Evolutionary conservation across 2,888 invertebrate genomes (phyloP), one percentile per base, ranked within the genome.

Genomic region (Hipparchia semele): DNA sequence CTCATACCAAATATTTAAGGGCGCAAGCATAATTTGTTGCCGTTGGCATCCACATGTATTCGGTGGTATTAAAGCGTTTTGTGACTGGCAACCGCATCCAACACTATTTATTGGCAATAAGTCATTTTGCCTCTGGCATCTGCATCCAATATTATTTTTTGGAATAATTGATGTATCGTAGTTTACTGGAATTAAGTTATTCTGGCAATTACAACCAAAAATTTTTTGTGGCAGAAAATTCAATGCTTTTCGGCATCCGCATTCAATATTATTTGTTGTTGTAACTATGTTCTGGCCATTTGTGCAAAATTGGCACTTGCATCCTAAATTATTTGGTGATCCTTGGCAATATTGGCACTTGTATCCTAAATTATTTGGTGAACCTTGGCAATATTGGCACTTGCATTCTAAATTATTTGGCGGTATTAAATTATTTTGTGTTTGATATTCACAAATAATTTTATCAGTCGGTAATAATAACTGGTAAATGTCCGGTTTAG

Each of bases 401-500:
- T 23, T 23, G 10, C 56, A 58, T 8, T 56, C 70, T 2, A 61
- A 56, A 59, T 68, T 62, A 62, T 59, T 46, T 46, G 46, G 6
- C 6, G 46, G 46, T 46, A 46, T 6, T 46, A 46, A 46, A 46
- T 46, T 6, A 6, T 46, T 46, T 4, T 46, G 46, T 46, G 5
- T 46, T 46, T 46, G 4, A 46, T 6, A 46, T 6, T 46, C 46
- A 46, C 46, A 46, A 46, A 46, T 6, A 46, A 46, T 46, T 46
- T 46, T 46, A 6, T 46, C 59, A 13, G 13, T 33, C 46, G 45
- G 51, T 49, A 39, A 23, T 45, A 39, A 45, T 59, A n/a, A 54
- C 69, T 13, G 33, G n/a, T 33, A 67, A 58, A 56, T 68, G 39
- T 81, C 82, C 45, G 68, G 74, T 58, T 68, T 68, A n/a, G 74